Evolutionary conservation across 1,140 invertebrate species (phyloP).

Genomic region (Diorhabda sublineata): DNA sequence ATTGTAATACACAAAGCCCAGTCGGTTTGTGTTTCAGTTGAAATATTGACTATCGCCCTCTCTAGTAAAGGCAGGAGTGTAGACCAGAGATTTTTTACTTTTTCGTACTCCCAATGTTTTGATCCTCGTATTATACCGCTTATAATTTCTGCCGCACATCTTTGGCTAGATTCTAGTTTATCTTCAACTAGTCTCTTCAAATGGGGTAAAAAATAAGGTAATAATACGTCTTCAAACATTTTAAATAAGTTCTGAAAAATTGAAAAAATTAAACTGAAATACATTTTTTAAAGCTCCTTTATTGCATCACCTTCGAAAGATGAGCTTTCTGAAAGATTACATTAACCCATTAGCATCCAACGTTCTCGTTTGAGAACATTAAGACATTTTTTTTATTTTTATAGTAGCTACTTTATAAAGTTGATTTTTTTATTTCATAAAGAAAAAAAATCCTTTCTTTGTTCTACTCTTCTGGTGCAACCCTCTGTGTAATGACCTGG

Average conservation of each 20-base stretch:
- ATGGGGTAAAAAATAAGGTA: conserved; percentile 62
- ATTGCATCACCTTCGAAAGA: too few relatives aligned
- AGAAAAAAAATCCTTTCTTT: too few relatives aligned
- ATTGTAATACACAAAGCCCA: conserved; percentile 74
- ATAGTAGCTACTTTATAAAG: too few relatives aligned
- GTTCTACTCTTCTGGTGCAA: too few relatives aligned
- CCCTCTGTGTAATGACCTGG: too few relatives aligned
- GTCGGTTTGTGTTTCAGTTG: conserved; percentile 63
- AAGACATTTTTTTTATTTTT: too few relatives aligned
- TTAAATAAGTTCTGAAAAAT: conserved; percentile 67
- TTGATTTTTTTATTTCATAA: too few relatives aligned
- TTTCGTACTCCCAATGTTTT: conserved; percentile 77
- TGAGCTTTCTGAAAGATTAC: too few relatives aligned
- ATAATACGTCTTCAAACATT: conserved; percentile 67
- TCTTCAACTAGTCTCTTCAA: conserved; percentile 63
- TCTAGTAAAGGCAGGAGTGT: conserved; percentile 58
- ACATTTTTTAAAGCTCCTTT: too few relatives aligned
- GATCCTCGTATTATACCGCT: conserved; percentile 70
- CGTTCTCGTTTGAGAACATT: too few relatives aligned
- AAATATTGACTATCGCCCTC: conserved; percentile 58
- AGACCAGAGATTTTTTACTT: conserved; percentile 58
- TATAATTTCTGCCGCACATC: conserved; percentile 81
- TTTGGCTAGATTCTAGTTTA: conserved; percentile 71
- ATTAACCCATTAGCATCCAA: too few relatives aligned
- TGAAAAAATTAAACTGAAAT: conserved; percentile 7